phyloP scores from a whole-genome alignment of 2,797 vertebrate species.

The Coluber constrictor region DNA sequence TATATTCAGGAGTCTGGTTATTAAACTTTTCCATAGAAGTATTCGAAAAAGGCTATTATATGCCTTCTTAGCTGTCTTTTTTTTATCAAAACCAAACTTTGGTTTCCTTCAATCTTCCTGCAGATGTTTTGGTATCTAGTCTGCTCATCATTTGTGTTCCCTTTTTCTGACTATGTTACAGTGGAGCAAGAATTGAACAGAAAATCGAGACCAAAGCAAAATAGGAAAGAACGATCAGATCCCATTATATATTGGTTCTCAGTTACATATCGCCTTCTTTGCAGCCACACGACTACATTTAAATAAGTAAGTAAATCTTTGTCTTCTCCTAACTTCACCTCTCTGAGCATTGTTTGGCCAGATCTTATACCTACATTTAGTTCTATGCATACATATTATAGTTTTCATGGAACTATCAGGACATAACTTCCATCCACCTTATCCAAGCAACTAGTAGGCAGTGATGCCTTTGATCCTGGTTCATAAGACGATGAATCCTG shows the following conservation, averaged over 20 bases:
- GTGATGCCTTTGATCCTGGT: not conserved
- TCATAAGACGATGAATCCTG: not conserved
- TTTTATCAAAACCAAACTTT: not conserved
- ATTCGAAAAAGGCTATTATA: not conserved
- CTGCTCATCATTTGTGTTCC: not conserved
- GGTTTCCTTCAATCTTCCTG: not conserved
- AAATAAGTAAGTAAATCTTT: not conserved
- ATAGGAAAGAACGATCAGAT: not conserved
- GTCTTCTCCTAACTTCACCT: not conserved
- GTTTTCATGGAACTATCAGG: not conserved
- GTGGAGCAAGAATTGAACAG: not conserved
- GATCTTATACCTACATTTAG: not conserved
- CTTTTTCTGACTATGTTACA: not conserved
- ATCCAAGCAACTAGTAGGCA: not conserved
- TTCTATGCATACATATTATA: not conserved
- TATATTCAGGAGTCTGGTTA: constrained; percentile 10
- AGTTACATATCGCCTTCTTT: not conserved
- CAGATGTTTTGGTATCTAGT: not conserved
- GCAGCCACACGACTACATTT: not conserved
- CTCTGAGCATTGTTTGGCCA: not conserved
- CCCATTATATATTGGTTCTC: too few relatives aligned
- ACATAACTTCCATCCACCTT: not conserved
- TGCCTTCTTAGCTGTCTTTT: not conserved
- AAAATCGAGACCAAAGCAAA: not conserved
- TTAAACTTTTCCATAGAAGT: not conserved